Conservation (phyloP, 2,113 vertebrate species). For the Nothoprocta perdicaria region DNA sequence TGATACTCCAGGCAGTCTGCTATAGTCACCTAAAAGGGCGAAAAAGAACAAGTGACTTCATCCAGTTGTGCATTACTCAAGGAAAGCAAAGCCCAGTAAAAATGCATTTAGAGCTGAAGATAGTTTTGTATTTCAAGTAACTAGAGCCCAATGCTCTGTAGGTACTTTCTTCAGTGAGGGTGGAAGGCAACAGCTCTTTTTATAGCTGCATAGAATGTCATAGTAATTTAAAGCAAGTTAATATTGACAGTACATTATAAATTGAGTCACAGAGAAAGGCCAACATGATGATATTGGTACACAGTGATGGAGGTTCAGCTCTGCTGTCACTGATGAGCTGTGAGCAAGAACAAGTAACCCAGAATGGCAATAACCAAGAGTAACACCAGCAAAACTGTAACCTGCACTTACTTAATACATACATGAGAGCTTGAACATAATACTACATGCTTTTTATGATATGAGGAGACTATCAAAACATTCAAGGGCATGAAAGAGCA, state of each 20-base stretch:
- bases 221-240: not conserved
- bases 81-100: not conserved
- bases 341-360: not conserved
- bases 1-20: constrained; percentile 93
- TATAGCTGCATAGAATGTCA: not conserved
- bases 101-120: not conserved
- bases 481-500: not conserved
- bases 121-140: not conserved
- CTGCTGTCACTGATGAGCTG: not conserved
- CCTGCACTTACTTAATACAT: not conserved
- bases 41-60: not conserved
- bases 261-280: not conserved
- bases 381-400: not conserved
- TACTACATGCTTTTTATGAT: not conserved
- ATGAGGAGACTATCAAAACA: not conserved
- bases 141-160: not conserved
- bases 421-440: not conserved
- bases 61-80: not conserved
- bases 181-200: not conserved
- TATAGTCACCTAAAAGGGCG: constrained; percentile 86
- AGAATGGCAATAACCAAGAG: not conserved
- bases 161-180: not conserved
- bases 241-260: not conserved
- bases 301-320: not conserved
- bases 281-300: not conserved